Percentiles rank a stretch among this genome's conserved stretches.
Evolutionary conservation across 2,797 vertebrate species (phyloP).

Genomic region (Molossus molossus): DNA sequence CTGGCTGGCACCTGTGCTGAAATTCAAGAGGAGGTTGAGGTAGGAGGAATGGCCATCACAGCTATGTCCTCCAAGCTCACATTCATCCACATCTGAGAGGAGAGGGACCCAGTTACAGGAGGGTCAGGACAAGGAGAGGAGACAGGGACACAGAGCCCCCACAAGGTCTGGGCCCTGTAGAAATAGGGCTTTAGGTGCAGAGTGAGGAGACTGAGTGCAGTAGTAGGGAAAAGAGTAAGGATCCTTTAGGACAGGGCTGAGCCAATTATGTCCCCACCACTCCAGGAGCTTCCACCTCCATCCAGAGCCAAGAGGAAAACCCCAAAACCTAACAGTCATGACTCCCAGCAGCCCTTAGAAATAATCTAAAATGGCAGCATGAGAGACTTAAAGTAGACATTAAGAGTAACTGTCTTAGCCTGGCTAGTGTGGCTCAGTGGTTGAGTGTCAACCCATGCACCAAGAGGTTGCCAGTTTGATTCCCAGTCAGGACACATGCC

Average conservation of each 20-base stretch:
- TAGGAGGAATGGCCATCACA: conserved; percentile 96
- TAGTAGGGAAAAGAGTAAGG: neutral
- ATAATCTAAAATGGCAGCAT: neutral
- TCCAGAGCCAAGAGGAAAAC: neutral
- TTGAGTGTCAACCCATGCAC: no score
- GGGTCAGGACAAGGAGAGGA: no score
- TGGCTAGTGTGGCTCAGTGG: no score
- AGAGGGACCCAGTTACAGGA: neutral
- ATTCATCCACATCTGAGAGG: conserved; percentile 95
- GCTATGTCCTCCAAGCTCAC: conserved; percentile 95
- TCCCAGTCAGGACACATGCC: no score
- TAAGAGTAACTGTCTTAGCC: neutral
- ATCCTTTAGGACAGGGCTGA: neutral
- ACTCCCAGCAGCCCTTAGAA: neutral
- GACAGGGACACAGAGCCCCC: no score
- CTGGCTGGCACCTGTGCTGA: conserved; percentile 95
- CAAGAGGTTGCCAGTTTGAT: no score
- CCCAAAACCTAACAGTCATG: neutral
- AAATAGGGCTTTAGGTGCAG: neutral
- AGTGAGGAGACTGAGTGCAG: neutral
- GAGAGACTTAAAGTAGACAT: conserved; percentile 1
- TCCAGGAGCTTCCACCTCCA: neutral
- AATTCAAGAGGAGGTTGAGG: conserved; percentile 96
- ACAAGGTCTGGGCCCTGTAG: neutral
- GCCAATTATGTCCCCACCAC: neutral